These are phyloP conservation scores for Hoplodrina blanda DNA, from an alignment of 2,888 invertebrate genomes.

Conservation along the genomic window DNA sequence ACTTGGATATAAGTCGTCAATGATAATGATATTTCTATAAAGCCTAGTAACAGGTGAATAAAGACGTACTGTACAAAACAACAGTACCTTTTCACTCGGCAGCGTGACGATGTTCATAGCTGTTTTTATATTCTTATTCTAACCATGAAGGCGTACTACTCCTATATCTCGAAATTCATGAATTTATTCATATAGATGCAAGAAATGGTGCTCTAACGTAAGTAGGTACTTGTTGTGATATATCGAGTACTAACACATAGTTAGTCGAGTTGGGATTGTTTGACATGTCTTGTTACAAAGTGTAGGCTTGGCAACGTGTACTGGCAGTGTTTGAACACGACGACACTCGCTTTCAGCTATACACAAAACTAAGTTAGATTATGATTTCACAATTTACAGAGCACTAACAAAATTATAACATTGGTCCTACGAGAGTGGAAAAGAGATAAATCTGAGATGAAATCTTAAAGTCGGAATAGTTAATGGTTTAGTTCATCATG, in stretches of 20 bases:
- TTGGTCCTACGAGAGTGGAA: neutral
- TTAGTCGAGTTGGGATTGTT: constrained; percentile 9
- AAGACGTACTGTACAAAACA: neutral
- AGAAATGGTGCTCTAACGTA: neutral
- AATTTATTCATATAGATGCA: constrained; percentile 17
- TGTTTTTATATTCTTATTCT: constrained; percentile 2
- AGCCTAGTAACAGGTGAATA: neutral
- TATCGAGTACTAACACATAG: neutral
- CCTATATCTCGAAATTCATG: neutral
- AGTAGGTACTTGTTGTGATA: neutral
- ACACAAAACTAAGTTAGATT: neutral
- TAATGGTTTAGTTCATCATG: neutral
- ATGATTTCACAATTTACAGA: constrained; percentile 1
- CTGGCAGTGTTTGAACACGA: neutral
- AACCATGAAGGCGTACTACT: neutral
- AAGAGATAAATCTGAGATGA: neutral
- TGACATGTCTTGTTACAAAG: constrained; percentile 2
- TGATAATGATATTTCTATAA: neutral
- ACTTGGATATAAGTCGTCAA: neutral
- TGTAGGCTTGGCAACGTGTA: constrained; percentile 21
- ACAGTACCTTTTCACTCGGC: neutral
- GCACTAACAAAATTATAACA: neutral
- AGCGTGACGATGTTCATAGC: neutral
- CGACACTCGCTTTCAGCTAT: neutral
- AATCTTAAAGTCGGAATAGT: neutral